Base-by-base conservation (phyloP, 2,797 vertebrate species). In the Danio kyathit region DNA sequence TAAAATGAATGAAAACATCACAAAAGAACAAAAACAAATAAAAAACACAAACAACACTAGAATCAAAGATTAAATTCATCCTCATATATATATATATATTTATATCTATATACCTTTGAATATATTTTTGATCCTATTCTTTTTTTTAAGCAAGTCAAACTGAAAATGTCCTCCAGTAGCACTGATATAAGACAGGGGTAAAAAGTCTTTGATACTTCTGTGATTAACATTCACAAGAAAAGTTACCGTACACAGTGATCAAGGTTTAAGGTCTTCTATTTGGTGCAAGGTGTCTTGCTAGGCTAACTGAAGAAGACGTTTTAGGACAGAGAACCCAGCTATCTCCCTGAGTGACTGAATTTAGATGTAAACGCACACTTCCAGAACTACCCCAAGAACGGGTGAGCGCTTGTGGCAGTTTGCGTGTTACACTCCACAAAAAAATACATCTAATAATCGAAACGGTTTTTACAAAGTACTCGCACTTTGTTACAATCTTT, bases 151-250 rank as follows among this genome's bases (percentile, higher is more conserved):
- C 77, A 86, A 90, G 84, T 89, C 86, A 89, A 90, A 90, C 85
- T 88, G 79, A 84, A 86, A 72, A 87, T 67, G 76, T 90, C 84
- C 89, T 90, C 88, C 78, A 87, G 89, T 87, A 91, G 87, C 87
- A 80, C 64, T 76, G 86, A 91, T 89, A 88, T 91, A 82, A 90
- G 88, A 91, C 86, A 88, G 83, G 91, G 91, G 90, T 87, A 88
- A 92, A 92, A 92, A 87, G 21, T 89, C 90, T 93, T 93, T 93
- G 91, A 92, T 92, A 90, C 91, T 91, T 92, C 86, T 90, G 91
- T 92, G 93, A 92, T 94, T 91, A 92, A 96, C 94, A 95, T 95
- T 96, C 93, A 95, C 92, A 91, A 94, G 83, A 95, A 95, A 92
- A 92, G 87, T 70, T 88, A 94, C 92, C 92, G 90, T 93, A 95